Base-by-base conservation (phyloP, 2,888 invertebrate species). In the Cotesia congregata region DNA sequence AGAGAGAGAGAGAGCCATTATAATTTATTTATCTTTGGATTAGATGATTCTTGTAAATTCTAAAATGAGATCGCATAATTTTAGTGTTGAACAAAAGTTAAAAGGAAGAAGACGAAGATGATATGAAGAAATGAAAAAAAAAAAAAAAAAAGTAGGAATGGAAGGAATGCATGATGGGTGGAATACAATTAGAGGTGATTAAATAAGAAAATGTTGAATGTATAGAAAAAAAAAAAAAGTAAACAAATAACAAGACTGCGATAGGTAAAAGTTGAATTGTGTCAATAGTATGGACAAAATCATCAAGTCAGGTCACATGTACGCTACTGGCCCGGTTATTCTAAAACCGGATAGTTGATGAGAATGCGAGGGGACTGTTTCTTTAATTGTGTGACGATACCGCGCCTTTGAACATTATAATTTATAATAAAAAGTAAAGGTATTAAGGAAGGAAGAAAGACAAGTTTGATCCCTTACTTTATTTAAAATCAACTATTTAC, bases 251-350 rank as follows among this genome's bases (percentile, higher is more conserved):
- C 9, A 12, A 62, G 39, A 62, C 38, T 62, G 71, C 61, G 15
- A 61, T 71, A 41, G n/a, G 15, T 15, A 60, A 61, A 61, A 71
- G 61, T 61, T 61, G 30, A 61, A 71, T 61, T 71, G 71, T 30
- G 38, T 62, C 15, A 38, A 61, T 61, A 9, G 59, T 50, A 59
- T 62, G 61, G n/a, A 61, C 61, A 71, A 15, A 15, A 40, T 62
- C 39, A 72, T 41, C 40, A 41, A 38, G 72, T 41, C 64, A 39
- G 61, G 74, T 69, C 61, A 50, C 67, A 77, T 67, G 65, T 79
- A 79, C 69, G 76, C 78, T 70, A 78, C 72, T 82, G 83, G 78
- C 81, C 84, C 75, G 77, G 69, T 83, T 83, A 80, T 78, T 80
- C 72, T 9, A 68, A 76, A 84, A 83, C 81, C 81, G 80, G 82